A percentile compares a stretch with the other conserved stretches of the same genome.
These are phyloP conservation scores for Galleria mellonella DNA, from an alignment of 1,140 invertebrate genomes.

Conservation along the genomic window DNA sequence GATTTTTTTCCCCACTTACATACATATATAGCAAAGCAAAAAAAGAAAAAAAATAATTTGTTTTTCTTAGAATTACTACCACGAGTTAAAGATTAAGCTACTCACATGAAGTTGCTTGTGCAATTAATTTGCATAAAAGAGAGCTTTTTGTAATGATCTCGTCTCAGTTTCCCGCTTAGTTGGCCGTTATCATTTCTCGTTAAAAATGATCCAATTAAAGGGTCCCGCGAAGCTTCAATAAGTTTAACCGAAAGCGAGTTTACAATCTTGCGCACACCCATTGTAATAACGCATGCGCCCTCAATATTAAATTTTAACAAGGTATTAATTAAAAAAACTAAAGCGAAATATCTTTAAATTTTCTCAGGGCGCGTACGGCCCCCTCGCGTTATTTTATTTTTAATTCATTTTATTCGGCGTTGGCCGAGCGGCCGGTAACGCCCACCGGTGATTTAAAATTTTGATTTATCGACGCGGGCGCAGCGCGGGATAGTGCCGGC, in stretches of 20 bases:
- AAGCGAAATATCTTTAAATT: conserved; percentile 70
- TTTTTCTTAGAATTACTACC: neutral
- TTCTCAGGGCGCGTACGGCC: conserved; percentile 60
- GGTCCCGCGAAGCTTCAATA: conserved; percentile 50
- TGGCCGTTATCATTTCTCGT: conserved; percentile 54
- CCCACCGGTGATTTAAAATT: conserved; percentile 73
- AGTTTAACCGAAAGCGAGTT: conserved; percentile 53
- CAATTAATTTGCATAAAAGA: conserved; percentile 38
- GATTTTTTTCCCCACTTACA: too few relatives aligned
- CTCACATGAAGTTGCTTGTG: conserved; percentile 1
- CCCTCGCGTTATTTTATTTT: conserved; percentile 64
- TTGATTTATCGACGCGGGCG: conserved; percentile 64
- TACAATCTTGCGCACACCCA: conserved; percentile 68
- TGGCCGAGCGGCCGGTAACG: conserved; percentile 46
- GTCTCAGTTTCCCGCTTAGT: conserved; percentile 31
- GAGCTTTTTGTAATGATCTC: conserved; percentile 21
- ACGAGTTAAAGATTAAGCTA: neutral
- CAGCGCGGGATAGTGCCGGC: conserved; percentile 34
- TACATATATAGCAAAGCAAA: too few relatives aligned
- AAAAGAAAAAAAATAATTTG: too few relatives aligned
- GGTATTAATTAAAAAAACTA: conserved; percentile 74
- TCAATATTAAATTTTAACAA: conserved; percentile 74
- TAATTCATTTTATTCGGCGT: conserved; percentile 71
- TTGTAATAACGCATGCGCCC: conserved; percentile 68
- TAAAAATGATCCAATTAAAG: conserved; percentile 69